Base-by-base conservation (phyloP, 2,797 vertebrate genomes). In the Pseudochirops cupreus region DNA sequence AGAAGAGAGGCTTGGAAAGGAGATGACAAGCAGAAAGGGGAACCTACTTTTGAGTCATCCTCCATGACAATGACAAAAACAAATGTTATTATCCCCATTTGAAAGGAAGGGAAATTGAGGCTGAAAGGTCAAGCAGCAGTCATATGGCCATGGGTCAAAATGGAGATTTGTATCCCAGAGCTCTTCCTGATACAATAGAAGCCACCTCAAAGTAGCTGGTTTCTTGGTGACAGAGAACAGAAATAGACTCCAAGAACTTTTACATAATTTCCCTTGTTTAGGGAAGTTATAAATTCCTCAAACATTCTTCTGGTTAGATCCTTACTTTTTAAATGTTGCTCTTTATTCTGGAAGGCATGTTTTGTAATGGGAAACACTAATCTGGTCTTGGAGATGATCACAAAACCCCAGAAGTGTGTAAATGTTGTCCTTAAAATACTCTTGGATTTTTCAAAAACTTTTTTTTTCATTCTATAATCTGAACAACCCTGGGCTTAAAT, bases 401-500 rank as follows among this genome's bases (percentile, higher is more conserved):
- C 5, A 0, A 16, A 93, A 14, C n/a, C 50, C 16, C 4, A 50
- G 11, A 33, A 94, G 33, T 28, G 91, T 12, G 46, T 56, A 93
- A 92, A 89, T 92, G 33, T 46, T 39, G 18, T 91, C 14, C 31
- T 91, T 59, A 82, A 28, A 59, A 74, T 82, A 26, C 12, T 56
- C 29, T 92, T 92, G 50, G 50, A 18, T 91, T 54, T 74, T 56
- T 91, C 18, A 87, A 59, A 87, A 59, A 0, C 0, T 59, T 52
- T 92, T 74, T 74, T 62, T 29, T 58, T 10, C 33, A 16, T 74
- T 74, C 67, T 39, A 74, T 21, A 18, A 39, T 21, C n/a, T 24
- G 46, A n/a, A n/a, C 59, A 92, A 94, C 92, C 28, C 39, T 95
- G 58, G 52, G 56, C n/a, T 74, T 90, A n/a, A 53, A 93, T 67